These are phyloP conservation scores for Ptyas mucosa DNA, from an alignment of 2,113 vertebrate genomes.

Conservation along the genomic window DNA sequence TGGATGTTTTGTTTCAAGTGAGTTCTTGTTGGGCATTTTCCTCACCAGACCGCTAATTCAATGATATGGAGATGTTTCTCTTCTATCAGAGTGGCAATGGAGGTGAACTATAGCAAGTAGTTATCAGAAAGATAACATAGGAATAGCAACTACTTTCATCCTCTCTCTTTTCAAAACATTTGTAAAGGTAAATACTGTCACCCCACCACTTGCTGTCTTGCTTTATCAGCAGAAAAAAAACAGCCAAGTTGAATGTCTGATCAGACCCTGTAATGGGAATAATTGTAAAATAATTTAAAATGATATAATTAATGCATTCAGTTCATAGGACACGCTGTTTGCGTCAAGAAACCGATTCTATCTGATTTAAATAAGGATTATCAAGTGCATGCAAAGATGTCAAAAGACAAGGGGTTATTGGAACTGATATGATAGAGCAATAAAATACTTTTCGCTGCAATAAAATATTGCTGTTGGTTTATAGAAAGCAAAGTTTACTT, in stretches of 20 bases:
- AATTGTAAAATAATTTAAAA: constrained; percentile 31
- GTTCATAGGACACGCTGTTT: constrained; percentile 44
- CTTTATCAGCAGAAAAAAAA: constrained; percentile 30
- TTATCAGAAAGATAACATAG: neutral
- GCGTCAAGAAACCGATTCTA: constrained; percentile 38
- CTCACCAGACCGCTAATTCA: neutral
- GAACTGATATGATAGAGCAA: constrained; percentile 9
- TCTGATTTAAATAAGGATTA: constrained; percentile 33
- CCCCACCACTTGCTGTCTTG: neutral
- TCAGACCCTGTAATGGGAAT: constrained; percentile 29
- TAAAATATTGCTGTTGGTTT: neutral
- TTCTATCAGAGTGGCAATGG: neutral
- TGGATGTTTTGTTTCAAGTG: neutral
- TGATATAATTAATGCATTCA: neutral
- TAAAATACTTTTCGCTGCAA: neutral
- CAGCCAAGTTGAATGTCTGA: constrained; percentile 25
- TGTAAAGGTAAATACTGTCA: neutral
- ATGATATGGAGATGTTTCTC: neutral
- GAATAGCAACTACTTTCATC: neutral
- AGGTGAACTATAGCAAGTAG: neutral
- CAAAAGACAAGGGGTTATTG: constrained; percentile 16
- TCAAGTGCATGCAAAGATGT: constrained; percentile 13
- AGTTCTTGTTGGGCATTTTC: neutral
- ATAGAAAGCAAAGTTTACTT: neutral
- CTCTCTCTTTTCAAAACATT: neutral